Conservation (phyloP, 2,113 vertebrate genomes). For the Corythoichthys haematopterus region DNA sequence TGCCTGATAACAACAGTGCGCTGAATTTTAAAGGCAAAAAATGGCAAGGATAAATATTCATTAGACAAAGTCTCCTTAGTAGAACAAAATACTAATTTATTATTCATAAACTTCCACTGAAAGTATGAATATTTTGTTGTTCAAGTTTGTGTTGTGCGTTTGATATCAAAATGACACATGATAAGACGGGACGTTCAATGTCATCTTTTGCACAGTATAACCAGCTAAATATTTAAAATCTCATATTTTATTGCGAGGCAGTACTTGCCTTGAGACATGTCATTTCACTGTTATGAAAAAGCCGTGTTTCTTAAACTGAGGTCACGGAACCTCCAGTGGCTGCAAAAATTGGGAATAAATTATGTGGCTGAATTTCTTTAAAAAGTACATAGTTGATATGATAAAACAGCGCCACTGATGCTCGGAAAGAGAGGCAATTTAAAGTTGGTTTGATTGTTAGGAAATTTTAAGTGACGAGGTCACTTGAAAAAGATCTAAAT, state of each 20-base stretch:
- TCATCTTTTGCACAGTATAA: neutral
- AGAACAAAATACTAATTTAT: constrained; percentile 50
- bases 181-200: neutral
- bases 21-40: constrained; percentile 7
- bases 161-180: constrained; percentile 4
- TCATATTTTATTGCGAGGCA: neutral
- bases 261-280: too few species aligned
- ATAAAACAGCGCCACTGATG: too few species aligned
- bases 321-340: neutral
- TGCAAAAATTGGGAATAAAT: neutral
- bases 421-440: too few species aligned
- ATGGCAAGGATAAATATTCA: constrained; percentile 55
- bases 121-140: constrained; percentile 14
- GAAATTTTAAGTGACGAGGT: too few species aligned
- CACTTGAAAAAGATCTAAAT: too few species aligned
- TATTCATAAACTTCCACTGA: constrained; percentile 17
- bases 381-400: too few species aligned
- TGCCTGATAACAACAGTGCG: constrained; percentile 31
- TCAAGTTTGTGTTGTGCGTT: constrained; percentile 9
- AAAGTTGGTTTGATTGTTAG: too few species aligned
- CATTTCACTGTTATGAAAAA: too few species aligned
- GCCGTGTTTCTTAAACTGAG: neutral
- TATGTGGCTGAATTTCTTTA: too few species aligned
- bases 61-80: constrained; percentile 36
- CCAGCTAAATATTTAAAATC: neutral